Percentiles rank a stretch among this genome's conserved stretches.
Conservation (phyloP, 2,888 invertebrate species). For the Thysanoteuthis rhombus region DNA sequence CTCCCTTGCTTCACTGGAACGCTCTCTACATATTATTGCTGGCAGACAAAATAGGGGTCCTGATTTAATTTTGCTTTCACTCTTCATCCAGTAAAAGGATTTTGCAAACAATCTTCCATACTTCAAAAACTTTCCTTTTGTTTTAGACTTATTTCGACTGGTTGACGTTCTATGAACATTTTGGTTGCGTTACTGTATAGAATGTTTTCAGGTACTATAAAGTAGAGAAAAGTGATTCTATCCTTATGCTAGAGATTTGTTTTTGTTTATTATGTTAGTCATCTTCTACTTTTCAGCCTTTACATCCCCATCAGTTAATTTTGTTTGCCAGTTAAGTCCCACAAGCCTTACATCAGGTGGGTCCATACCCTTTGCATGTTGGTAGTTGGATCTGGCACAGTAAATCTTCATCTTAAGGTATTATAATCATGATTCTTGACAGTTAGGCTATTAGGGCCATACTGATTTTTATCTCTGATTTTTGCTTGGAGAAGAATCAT, state of each 20-base stretch:
- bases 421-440: neutral
- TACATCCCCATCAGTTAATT: neutral
- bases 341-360: slow-evolving; percentile 12
- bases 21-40: neutral
- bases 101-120: neutral
- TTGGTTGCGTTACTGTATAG: neutral
- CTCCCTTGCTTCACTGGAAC: neutral
- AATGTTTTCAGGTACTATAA: neutral
- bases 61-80: neutral
- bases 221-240: no score
- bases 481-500: neutral
- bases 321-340: slow-evolving; percentile 12
- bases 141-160: neutral
- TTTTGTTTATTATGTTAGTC: neutral
- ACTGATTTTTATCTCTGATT: neutral
- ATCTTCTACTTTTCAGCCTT: slow-evolving; percentile 12
- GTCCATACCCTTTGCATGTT: neutral
- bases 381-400: neutral
- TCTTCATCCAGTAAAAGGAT: neutral
- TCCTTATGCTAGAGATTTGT: neutral
- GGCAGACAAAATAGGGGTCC: no score
- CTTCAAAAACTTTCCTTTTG: neutral
- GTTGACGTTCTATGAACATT: neutral
- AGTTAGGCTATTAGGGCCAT: neutral
- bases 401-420: neutral